Conservation (phyloP, 30 jellyfish, hydroid and myxozoan species). For the Hydra vulgaris region DNA sequence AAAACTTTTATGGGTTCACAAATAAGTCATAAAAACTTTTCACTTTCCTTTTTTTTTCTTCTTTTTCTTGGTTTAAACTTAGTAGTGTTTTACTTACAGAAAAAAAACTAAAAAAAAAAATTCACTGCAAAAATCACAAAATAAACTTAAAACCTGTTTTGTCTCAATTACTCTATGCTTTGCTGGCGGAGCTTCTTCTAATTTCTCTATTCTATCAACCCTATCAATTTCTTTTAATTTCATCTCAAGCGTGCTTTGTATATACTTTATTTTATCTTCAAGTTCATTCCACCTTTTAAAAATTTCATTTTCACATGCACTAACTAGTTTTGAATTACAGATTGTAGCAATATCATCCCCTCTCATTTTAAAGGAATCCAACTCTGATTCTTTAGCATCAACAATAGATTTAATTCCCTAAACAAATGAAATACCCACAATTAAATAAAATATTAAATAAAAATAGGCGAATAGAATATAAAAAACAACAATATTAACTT, state of each 20-base stretch:
- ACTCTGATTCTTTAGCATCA: conserved; percentile 54
- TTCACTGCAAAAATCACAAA: background rate
- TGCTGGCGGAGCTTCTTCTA: conserved; percentile 8
- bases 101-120: background rate
- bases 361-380: conserved; percentile 54
- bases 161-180: conserved; percentile 4
- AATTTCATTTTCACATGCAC: conserved; percentile 59
- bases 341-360: conserved; percentile 84
- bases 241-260: conserved; percentile 21
- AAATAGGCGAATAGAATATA: no score
- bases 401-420: conserved; percentile 63
- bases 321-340: conserved; percentile 67
- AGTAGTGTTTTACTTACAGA: no score
- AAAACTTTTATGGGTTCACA: no score
- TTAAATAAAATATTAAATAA: no score
- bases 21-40: no score
- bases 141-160: conserved; percentile 24
- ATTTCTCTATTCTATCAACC: background rate
- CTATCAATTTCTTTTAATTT: conserved; percentile 25
- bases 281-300: conserved; percentile 78
- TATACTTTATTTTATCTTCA: conserved; percentile 31
- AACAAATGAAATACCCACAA: background rate
- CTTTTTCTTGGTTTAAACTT: no score
- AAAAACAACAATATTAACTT: no score
- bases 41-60: no score